Percentiles rank a stretch among this genome's conserved stretches.
Evolutionary conservation across 2,888 invertebrate species (phyloP).

Genomic region (Chymomyza procnemis): DNA sequence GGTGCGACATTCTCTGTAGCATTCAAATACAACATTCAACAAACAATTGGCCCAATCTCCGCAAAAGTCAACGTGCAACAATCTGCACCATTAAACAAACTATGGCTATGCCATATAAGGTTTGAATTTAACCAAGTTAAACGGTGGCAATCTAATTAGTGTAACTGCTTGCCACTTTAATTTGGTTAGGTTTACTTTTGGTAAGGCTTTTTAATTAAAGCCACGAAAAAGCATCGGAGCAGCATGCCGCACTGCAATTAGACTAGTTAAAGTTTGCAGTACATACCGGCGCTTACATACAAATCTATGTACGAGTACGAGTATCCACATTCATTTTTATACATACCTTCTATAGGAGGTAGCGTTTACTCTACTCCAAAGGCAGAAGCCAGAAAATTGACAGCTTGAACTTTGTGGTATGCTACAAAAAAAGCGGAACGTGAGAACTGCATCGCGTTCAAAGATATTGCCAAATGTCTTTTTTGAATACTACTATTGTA

Average conservation of each 20-base stretch:
- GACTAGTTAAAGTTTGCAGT: conserved; percentile 42
- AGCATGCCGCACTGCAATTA: conserved; percentile 50
- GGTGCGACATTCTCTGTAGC: conserved; percentile 69
- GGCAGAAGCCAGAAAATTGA: neutral
- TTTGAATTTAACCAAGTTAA: neutral
- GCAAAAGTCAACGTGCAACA: conserved; percentile 72
- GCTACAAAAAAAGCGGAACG: conserved; percentile 47
- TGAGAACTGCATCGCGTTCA: conserved; percentile 45
- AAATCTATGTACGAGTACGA: too few relatives aligned
- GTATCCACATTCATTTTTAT: neutral
- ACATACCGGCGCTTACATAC: neutral
- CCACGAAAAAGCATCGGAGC: conserved; percentile 29
- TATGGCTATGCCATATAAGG: conserved; percentile 50
- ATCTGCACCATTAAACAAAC: conserved; percentile 73
- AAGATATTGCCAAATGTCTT: neutral
- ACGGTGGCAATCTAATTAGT: conserved; percentile 71
- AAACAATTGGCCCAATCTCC: conserved; percentile 39
- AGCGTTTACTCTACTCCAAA: neutral
- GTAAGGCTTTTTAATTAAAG: conserved; percentile 65
- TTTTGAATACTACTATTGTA: conserved; percentile 15
- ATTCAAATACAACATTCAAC: conserved; percentile 53
- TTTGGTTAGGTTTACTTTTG: conserved; percentile 7
- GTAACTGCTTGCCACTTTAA: conserved; percentile 22
- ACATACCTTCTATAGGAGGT: neutral
- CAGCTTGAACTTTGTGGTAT: conserved; percentile 3